phyloP scores from a whole-genome alignment of 2,888 invertebrate species.

The Atrina japonica region DNA sequence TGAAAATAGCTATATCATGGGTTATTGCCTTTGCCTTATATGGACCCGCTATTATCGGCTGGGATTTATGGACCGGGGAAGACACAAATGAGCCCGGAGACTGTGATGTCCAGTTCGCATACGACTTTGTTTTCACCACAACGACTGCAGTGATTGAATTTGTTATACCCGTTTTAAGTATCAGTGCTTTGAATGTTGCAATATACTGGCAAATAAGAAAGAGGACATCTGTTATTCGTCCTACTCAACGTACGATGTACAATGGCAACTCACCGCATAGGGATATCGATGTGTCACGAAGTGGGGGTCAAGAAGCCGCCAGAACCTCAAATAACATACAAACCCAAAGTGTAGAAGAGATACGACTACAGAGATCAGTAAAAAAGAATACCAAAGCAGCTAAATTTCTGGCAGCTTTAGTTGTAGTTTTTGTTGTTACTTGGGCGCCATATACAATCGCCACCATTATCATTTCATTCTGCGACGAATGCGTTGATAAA shows the following conservation, averaged over 20 bases:
- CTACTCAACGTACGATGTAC: too few species aligned
- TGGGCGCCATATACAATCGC: conserved; percentile 67
- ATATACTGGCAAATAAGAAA: conserved; percentile 59
- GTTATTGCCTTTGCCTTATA: conserved; percentile 55
- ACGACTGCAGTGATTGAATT: conserved; percentile 62
- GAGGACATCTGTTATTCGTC: conserved; percentile 29
- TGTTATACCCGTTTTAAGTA: conserved; percentile 52
- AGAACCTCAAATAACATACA: background rate
- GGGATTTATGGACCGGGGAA: conserved; percentile 60
- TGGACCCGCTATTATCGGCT: conserved; percentile 65
- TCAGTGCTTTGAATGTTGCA: conserved; percentile 52
- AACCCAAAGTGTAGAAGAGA: conserved; percentile 1
- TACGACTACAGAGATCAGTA: background rate
- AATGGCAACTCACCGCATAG: too few species aligned
- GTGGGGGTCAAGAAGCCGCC: too few species aligned
- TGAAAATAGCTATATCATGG: conserved; percentile 58
- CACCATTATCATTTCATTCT: conserved; percentile 58
- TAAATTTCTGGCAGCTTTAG: conserved; percentile 56
- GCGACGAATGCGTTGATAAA: conserved; percentile 90
- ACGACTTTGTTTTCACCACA: conserved; percentile 54
- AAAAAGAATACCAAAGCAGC: conserved; percentile 47
- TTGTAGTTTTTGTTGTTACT: conserved; percentile 55
- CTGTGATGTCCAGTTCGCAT: conserved; percentile 66
- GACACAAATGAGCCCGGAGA: conserved; percentile 52
- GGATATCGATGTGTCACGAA: too few species aligned